These are phyloP conservation scores for Nannobrachium achirus DNA, from an alignment of 2,113 vertebrate genomes.

Conservation along the genomic window DNA sequence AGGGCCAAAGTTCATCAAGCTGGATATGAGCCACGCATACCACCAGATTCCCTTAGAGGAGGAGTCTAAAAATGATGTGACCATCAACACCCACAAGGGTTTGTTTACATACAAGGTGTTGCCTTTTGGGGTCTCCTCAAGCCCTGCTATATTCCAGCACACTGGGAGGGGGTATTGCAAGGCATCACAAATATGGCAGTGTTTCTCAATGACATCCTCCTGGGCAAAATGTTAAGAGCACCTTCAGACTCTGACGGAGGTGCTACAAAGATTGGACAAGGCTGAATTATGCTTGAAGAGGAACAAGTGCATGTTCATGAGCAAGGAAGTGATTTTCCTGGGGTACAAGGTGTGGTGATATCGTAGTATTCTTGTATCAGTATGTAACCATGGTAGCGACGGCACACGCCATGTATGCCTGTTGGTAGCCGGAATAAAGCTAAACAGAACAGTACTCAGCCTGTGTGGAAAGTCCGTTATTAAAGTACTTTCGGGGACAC, in stretches of 20 bases:
- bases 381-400: too few relatives aligned
- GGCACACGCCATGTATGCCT: too few relatives aligned
- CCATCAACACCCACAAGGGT: conserved; percentile 30
- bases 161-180: too few relatives aligned
- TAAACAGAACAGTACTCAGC: too few relatives aligned
- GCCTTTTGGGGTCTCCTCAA: conserved; percentile 15
- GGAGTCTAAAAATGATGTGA: conserved; percentile 21
- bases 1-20: conserved; percentile 25
- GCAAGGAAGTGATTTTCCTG: conserved; percentile 2
- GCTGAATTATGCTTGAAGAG: conserved; percentile 7
- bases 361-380: too few relatives aligned
- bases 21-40: conserved; percentile 38
- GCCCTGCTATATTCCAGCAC: conserved; percentile 8
- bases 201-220: too few relatives aligned
- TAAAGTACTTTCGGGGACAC: too few relatives aligned
- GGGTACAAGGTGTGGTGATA: too few relatives aligned
- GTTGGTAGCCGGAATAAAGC: too few relatives aligned
- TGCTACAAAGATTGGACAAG: conserved; percentile 1
- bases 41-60: conserved; percentile 37
- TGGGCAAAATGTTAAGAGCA: conserved; percentile 6
- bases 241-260: conserved; percentile 1
- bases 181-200: too few relatives aligned
- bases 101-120: conserved; percentile 15
- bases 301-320: too few relatives aligned
- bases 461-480: too few relatives aligned